phyloP scores from a whole-genome alignment of 2,113 vertebrate species.

The Eurypyga helias region DNA sequence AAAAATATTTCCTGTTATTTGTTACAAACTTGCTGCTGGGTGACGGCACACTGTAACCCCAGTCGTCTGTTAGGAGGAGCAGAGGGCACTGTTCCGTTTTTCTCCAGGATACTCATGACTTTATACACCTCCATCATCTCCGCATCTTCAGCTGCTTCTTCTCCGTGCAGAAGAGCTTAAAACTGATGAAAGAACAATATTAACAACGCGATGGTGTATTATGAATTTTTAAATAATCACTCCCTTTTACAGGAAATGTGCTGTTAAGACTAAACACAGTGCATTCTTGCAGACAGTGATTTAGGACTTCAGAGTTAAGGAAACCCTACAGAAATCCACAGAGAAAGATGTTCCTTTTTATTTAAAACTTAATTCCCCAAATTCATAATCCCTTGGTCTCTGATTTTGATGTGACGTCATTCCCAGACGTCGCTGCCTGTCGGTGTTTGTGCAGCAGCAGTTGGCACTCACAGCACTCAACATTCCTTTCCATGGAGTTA shows the following conservation, averaged over 20 bases:
- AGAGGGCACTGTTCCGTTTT: not conserved
- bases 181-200: not conserved
- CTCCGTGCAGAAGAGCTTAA: not conserved
- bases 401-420: not conserved
- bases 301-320: not conserved
- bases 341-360: not conserved
- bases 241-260: not conserved
- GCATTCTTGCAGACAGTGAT: not conserved
- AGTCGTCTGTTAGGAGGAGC: not conserved
- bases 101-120: not conserved
- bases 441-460: not conserved
- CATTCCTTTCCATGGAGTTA: not conserved
- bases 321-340: not conserved
- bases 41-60: not conserved
- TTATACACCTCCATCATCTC: not conserved
- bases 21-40: not conserved
- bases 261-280: not conserved
- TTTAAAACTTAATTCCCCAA: not conserved
- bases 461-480: fast-evolving
- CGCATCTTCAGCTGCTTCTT: not conserved
- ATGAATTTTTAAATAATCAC: not conserved
- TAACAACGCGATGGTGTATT: not conserved
- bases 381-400: not conserved
- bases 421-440: not conserved
- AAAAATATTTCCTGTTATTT: not conserved